Conservation (phyloP, 37 sponge, comb jelly and placozoan species). For the Axinella damicornis region DNA sequence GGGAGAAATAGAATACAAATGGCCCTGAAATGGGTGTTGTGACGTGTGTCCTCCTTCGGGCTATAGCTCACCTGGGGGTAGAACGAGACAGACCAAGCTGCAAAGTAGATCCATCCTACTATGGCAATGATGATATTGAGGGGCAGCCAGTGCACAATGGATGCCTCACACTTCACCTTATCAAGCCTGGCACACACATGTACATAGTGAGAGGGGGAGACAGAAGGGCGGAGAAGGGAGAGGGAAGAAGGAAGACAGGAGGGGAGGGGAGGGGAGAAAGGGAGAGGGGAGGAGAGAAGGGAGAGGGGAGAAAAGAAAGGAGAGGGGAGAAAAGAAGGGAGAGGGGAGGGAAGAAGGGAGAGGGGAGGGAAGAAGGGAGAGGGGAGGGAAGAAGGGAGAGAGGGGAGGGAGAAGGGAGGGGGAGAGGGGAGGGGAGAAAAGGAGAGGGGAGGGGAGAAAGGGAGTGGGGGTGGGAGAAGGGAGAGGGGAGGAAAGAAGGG, state of each 20-base stretch:
- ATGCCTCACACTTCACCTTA: conserved; percentile 19
- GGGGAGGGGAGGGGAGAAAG: too few species aligned
- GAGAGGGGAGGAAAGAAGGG: too few species aligned
- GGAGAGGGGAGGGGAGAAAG: not conserved
- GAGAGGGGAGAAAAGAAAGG: conserved; percentile 2
- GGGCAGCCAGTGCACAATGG: conserved; percentile 69
- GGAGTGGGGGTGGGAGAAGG: too few species aligned
- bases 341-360: not conserved
- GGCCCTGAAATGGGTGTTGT: too few species aligned
- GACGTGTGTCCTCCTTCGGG: too few species aligned
- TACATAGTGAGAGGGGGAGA: too few species aligned
- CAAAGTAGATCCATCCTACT: conserved; percentile 95
- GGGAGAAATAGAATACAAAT: too few species aligned
- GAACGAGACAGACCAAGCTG: conserved; percentile 66
- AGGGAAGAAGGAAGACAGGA: too few species aligned
- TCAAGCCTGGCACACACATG: too few species aligned
- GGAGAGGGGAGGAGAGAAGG: not conserved
- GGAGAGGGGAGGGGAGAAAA: not conserved
- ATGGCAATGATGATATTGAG: conserved; percentile 74
- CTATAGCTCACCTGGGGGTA: too few species aligned
- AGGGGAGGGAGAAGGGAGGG: not conserved
- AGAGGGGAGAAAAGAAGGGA: not conserved
- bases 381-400: not conserved
- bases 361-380: not conserved
- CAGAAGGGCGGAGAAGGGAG: too few species aligned